phyloP scores from a whole-genome alignment of 2,797 vertebrate species.

The Dallia pectoralis region DNA sequence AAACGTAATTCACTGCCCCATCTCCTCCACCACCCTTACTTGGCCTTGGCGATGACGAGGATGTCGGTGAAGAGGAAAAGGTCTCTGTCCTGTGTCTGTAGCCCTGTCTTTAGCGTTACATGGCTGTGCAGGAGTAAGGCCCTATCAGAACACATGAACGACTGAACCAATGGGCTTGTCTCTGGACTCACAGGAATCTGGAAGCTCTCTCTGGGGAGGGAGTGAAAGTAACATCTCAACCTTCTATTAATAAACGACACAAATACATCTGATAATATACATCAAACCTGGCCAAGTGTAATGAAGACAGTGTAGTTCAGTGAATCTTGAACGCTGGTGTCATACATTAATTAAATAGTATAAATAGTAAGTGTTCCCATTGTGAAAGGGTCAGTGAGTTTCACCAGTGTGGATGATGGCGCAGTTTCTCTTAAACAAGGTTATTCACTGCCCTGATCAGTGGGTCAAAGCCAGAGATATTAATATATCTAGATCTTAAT shows the following conservation, averaged over 20 bases:
- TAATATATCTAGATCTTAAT: slow-evolving; percentile 63
- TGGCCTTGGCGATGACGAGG: slow-evolving; percentile 84
- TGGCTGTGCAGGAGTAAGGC: slow-evolving; percentile 74
- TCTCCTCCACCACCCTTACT: slow-evolving; percentile 63
- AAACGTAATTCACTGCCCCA: not conserved
- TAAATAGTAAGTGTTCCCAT: not conserved
- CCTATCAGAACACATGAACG: slow-evolving; percentile 63
- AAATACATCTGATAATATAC: too few species aligned
- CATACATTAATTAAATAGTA: not conserved
- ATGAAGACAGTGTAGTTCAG: not conserved
- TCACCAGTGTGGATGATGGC: not conserved
- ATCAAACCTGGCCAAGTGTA: not conserved
- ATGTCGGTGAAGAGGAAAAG: slow-evolving; percentile 83
- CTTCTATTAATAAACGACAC: too few species aligned
- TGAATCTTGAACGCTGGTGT: not conserved
- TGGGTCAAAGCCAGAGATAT: slow-evolving; percentile 52
- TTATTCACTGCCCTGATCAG: slow-evolving; percentile 47
- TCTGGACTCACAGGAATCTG: slow-evolving; percentile 58
- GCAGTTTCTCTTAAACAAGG: slow-evolving; percentile 46
- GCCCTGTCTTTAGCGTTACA: slow-evolving; percentile 79
- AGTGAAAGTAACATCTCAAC: not conserved
- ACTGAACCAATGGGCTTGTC: slow-evolving; percentile 62
- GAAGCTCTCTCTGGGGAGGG: slow-evolving; percentile 58
- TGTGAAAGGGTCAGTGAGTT: not conserved
- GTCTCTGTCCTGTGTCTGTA: slow-evolving; percentile 85